Evolutionary conservation across 2,888 invertebrate genomes (phyloP).

Genomic region (Parnassius glacialis): DNA sequence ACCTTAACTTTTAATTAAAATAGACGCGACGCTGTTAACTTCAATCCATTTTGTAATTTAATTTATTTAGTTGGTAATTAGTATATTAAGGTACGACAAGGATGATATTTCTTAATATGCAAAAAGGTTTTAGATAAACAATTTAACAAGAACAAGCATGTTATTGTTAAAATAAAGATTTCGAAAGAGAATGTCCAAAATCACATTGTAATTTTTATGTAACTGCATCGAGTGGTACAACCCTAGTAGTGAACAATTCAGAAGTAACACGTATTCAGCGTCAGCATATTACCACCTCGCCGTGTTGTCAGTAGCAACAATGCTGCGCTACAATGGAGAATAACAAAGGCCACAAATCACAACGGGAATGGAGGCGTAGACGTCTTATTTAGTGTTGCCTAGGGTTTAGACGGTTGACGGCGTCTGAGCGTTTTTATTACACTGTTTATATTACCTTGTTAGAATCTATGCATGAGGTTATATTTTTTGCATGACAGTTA

Average conservation of each 20-base stretch:
- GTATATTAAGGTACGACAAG: too few relatives aligned
- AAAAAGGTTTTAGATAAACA: too few relatives aligned
- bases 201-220: neutral
- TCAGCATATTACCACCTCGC: conserved; percentile 23
- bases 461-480: neutral
- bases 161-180: too few relatives aligned
- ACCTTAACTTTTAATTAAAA: too few relatives aligned
- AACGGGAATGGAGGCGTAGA: conserved; percentile 34
- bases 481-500: conserved; percentile 4
- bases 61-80: too few relatives aligned
- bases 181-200: too few relatives aligned
- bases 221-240: neutral
- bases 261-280: conserved; percentile 17
- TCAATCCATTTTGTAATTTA: too few relatives aligned
- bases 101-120: too few relatives aligned
- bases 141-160: too few relatives aligned
- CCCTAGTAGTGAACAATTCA: conserved; percentile 16
- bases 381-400: conserved; percentile 43
- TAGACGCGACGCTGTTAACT: too few relatives aligned
- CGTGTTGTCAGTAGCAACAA: conserved; percentile 37
- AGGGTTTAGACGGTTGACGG: conserved; percentile 29
- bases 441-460: conserved; percentile 25
- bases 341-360: conserved; percentile 55
- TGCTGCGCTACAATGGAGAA: conserved; percentile 41
- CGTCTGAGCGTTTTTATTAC: conserved; percentile 33